Evolutionary conservation across 2,113 vertebrate species (phyloP), one percentile per base, ranked within the genome.

Genomic region (Datnioides undecimradiatus): DNA sequence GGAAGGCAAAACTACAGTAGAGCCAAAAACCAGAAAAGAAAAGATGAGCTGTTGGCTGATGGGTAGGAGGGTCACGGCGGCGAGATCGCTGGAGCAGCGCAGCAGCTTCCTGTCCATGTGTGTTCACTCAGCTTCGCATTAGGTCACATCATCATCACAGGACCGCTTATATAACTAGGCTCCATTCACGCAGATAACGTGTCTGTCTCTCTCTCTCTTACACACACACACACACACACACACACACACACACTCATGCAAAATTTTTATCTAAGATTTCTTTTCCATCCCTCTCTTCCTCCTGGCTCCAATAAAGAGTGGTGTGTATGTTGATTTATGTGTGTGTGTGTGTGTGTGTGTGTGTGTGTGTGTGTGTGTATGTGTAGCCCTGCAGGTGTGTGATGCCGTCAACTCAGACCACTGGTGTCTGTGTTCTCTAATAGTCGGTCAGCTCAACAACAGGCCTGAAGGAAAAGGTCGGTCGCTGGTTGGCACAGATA

Each of bases 111-210:
- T 88, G 90, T 89, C 91, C 88, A 90, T 91, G 88, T 83, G 87
- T 91, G 87, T 88, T 92, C 87, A 78, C 90, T 91, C 88, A 81
- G 90, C 59, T 87, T 85, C 38, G 46, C 86, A 90, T 90, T 87
- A 85, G 84, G 82, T 93, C 92, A 91, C 90, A 91, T 88, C 85
- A 87, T 90, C 46, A 87, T 92, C 90, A 90, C 81, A 91, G 90
- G 87, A 85, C 86, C 21, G 54, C 86, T 94, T 93, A 93, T 88
- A 90, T 92, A 94, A 94, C 88, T 76, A 58, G 70, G 76, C 80
- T 87, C 87, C 79, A 88, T 90, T 92, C 90, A 89, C 82, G 66
- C 82, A 86, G 84, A 90, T 87, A 87, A 88, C 85, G 71, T 38
- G 27, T 55, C 82, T 68, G 79, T 87, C 81, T 77, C 73, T 48